Percentiles rank a stretch among this genome's conserved stretches.
Evolutionary conservation across 1,140 invertebrate genomes (phyloP).

Genomic region (Chironomus striatipennis): DNA sequence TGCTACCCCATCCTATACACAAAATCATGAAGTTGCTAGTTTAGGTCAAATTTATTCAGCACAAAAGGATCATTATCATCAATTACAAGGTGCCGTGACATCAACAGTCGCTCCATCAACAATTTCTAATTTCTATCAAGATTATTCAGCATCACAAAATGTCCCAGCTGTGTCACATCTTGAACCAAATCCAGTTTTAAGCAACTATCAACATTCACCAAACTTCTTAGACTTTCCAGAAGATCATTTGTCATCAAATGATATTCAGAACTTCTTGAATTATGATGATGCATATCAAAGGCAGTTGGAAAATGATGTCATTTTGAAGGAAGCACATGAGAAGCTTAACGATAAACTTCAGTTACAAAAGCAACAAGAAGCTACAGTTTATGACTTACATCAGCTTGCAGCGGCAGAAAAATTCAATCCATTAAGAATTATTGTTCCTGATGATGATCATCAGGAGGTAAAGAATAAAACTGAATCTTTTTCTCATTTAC

Average conservation of each 20-base stretch:
- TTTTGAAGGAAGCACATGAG: not conserved
- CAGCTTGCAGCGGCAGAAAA: not conserved
- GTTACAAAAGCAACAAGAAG: not conserved
- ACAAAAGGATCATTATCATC: constrained; percentile 1
- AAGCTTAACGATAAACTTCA: not conserved
- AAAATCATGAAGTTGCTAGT: not conserved
- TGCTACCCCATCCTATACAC: constrained; percentile 19
- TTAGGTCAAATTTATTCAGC: constrained; percentile 20
- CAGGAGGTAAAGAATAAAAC: not conserved
- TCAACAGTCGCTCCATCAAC: constrained; percentile 5
- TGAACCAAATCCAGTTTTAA: not conserved
- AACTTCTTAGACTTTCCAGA: not conserved
- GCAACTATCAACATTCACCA: not conserved
- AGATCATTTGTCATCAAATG: not conserved
- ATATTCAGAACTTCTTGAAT: not conserved
- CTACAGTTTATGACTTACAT: not conserved
- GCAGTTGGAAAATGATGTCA: not conserved
- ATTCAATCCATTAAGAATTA: constrained; percentile 2
- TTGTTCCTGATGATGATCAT: not conserved
- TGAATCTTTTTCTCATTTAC: not conserved
- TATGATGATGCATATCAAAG: constrained; percentile 4
- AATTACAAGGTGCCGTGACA: not conserved
- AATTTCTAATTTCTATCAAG: not conserved
- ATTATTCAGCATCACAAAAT: not conserved
- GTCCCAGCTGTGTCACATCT: not conserved